Base-by-base conservation (phyloP, 1,140 invertebrate species). In the Zaprionus tsacasi region DNA sequence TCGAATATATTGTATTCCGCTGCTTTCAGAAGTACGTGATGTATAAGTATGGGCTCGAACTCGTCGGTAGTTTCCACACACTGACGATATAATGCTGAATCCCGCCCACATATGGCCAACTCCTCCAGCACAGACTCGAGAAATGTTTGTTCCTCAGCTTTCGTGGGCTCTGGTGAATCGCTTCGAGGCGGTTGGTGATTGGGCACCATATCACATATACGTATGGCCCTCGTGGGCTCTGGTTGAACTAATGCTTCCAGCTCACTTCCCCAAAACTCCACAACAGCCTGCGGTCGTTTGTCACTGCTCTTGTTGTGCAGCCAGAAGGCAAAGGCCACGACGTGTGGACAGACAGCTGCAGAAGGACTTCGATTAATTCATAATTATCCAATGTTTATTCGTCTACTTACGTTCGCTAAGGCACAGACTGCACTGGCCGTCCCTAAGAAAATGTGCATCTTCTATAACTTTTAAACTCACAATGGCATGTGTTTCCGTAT, bases 201-300 rank as follows among this genome's bases (percentile, higher is more conserved):
- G 0, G 70, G 69, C 17, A 92, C 27, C 63, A 92, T 72, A 13
- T 92, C 91, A 13, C 86, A 68, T 11, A 92, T 85, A 0, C 77
- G 79, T 8, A 81, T 38, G 1, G 91, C 76, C 8, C 63, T 63
- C 3, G 35, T 17, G 0, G 79, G 75, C n/a, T 76, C 81, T 6
- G 89, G 80, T 8, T 92, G 77, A 4, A 86, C 74, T 3, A 91
- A 38, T 0, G 70, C 60, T 54, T 92, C 91, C 27, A 81, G 60
- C 48, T 92, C 91, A 59, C 74, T 70, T 17, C 91, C 91, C 91
- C 91, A 92, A 35, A 89, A 92, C n/a, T 91, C 81, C 4, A 81
- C 33, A 8, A 91, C 63, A 30, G 72, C 79, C 1, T 68, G 60
- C 6, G 86, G 78, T 27, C 56, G 74, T 15, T 70, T 71, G 0